Evolutionary conservation across 2,113 vertebrate genomes (phyloP), one percentile per base, ranked within the genome.

Genomic region (Centrocercus urophasianus): DNA sequence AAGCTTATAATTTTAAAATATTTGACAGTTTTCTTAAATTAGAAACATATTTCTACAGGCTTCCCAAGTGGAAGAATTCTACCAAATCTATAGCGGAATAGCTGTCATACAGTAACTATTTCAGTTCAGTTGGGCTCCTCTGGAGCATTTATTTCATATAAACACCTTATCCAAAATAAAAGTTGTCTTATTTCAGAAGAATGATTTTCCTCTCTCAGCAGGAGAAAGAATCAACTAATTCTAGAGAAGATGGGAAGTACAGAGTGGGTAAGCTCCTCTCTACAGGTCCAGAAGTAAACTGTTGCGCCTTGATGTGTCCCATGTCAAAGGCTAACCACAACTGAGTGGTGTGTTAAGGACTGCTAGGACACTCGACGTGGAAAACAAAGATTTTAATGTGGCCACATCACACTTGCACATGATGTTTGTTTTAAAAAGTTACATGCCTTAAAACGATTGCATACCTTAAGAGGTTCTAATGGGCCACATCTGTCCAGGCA

Each of bases 321-420:
- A 2, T 84, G 42, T 38, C 32, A 86, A 88, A 88, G 42, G 18
- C 27, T 70, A 48, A 28, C 36, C 24, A 34, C 13, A 47, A 22
- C 8, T 45, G n/a, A 18, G 21, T 52, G 0, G 1, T 11, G 6
- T 0, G 0, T 65, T 30, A 61, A 72, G 13, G 17, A 32, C 10
- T n/a, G 11, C 8, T 70, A 17, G 3, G 6, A 52, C 57, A 34
- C 72, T 65, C 48, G 54, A 7, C 22, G 15, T 27, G 59, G 28
- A 88, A 83, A 57, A 38, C 5, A 27, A 57, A 61, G 2, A 72
- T 52, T 50, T 67, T 2, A 56, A 57, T 13, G 4, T 4, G 6
- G 10, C 28, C 18, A 47, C 7, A 25, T 65, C 14, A 17, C 13
- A 86, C 3, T 16, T 13, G 6, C 15, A 2, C 27, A 15, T 30